phyloP scores from a whole-genome alignment of 2,888 invertebrate species.

The Muschampia plurimacula region DNA sequence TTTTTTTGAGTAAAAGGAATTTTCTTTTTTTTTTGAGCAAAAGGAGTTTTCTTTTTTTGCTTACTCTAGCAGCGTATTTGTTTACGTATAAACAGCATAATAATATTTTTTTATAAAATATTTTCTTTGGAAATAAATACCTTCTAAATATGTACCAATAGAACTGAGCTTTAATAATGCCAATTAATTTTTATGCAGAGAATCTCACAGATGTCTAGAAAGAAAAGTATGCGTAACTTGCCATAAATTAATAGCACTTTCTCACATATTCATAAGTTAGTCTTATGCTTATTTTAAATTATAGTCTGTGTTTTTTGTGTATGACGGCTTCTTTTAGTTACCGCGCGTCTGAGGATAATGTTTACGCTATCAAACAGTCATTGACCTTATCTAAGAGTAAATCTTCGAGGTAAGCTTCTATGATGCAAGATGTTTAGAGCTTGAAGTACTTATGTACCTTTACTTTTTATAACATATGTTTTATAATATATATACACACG shows the following conservation, averaged over 20 bases:
- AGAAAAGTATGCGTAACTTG: slow-evolving; percentile 20
- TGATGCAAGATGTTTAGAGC: slow-evolving; percentile 36
- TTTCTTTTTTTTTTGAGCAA: too few species aligned
- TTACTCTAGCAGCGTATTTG: too few species aligned
- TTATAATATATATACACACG: not conserved
- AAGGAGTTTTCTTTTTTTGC: too few species aligned
- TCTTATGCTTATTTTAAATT: slow-evolving; percentile 20
- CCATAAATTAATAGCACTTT: slow-evolving; percentile 32
- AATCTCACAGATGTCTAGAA: slow-evolving; percentile 5
- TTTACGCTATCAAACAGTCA: slow-evolving; percentile 40
- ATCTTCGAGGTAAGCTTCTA: slow-evolving; percentile 41
- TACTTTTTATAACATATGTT: not conserved
- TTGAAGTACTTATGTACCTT: slow-evolving; percentile 8
- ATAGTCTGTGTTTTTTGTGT: not conserved
- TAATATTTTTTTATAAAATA: too few species aligned
- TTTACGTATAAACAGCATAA: too few species aligned
- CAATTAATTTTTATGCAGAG: not conserved
- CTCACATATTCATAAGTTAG: slow-evolving; percentile 30
- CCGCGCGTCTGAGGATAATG: slow-evolving; percentile 12
- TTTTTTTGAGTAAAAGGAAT: too few species aligned
- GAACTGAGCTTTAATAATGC: not conserved
- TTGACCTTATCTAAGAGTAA: slow-evolving; percentile 46
- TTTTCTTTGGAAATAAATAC: too few species aligned
- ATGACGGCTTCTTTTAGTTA: not conserved
- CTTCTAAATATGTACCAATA: too few species aligned